These are phyloP conservation scores for Sinopyrophorus schimmeli DNA, from an alignment of 2,888 invertebrate genomes.

Conservation along the genomic window DNA sequence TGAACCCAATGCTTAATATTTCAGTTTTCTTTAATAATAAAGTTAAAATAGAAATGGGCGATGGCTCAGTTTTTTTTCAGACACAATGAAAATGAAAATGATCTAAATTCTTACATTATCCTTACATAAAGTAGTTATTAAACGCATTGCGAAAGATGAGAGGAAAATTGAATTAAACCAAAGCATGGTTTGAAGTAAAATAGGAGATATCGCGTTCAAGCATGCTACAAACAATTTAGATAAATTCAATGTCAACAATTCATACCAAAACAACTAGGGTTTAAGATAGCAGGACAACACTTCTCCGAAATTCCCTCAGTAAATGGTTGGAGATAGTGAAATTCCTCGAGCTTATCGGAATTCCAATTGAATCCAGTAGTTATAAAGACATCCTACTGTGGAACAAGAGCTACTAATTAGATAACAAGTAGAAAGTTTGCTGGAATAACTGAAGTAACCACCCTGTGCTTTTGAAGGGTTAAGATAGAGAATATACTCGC, in stretches of 20 bases:
- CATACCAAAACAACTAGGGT: conserved; percentile 43
- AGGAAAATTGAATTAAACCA: conserved; percentile 26
- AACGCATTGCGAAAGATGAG: too few species aligned
- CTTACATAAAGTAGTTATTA: too few species aligned
- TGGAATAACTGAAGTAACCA: conserved; percentile 31
- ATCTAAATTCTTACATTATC: too few species aligned
- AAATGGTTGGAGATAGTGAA: conserved; percentile 44
- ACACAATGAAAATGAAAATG: too few species aligned
- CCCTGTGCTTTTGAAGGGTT: conserved; percentile 22
- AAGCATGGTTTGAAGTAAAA: too few species aligned
- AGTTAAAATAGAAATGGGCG: too few species aligned
- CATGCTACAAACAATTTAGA: conserved; percentile 47
- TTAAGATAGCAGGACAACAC: conserved; percentile 41
- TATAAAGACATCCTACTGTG: conserved; percentile 51
- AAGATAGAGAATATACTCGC: conserved; percentile 28
- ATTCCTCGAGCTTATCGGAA: conserved; percentile 51
- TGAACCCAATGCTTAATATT: too few species aligned
- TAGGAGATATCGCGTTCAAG: conserved; percentile 35
- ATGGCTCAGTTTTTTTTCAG: too few species aligned
- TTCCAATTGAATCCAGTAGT: conserved; percentile 52
- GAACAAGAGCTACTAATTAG: conserved; percentile 53
- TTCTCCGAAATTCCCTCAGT: conserved; percentile 31
- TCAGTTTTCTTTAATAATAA: too few species aligned
- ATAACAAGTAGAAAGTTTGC: conserved; percentile 51
- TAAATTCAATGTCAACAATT: conserved; percentile 49